A percentile compares a stretch with the other conserved stretches of the same genome.
These are phyloP conservation scores for Stegodyphus mimosarum DNA, from an alignment of 1,140 invertebrate genomes.

Conservation along the genomic window DNA sequence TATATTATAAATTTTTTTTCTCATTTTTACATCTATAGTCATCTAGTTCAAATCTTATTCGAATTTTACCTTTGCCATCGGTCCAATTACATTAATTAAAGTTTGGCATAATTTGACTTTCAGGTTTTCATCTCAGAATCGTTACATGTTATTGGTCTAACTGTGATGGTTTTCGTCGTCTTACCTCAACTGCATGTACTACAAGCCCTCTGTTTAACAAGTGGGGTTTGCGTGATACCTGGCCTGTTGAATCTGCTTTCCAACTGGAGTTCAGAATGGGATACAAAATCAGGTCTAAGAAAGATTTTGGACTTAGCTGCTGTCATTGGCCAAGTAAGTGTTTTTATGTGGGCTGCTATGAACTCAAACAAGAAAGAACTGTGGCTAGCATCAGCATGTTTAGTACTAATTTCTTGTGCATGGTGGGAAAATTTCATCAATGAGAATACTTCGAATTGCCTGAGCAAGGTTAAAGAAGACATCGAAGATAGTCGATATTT, in stretches of 20 bases:
- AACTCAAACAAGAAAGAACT: constrained; percentile 65
- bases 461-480: constrained; percentile 81
- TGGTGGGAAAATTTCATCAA: constrained; percentile 97
- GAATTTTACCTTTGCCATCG: no score
- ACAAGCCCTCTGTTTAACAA: constrained; percentile 92
- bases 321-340: constrained; percentile 76
- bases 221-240: constrained; percentile 91
- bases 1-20: no score
- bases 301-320: constrained; percentile 72
- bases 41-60: no score
- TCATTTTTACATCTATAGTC: no score
- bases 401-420: constrained; percentile 86
- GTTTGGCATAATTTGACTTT: neutral
- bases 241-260: constrained; percentile 81
- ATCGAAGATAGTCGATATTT: constrained; percentile 84
- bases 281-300: constrained; percentile 80
- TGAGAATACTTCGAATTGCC: constrained; percentile 70
- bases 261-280: constrained; percentile 78
- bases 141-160: constrained; percentile 85
- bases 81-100: no score
- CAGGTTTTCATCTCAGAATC: constrained; percentile 79
- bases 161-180: constrained; percentile 85
- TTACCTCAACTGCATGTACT: constrained; percentile 91
- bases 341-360: constrained; percentile 85
- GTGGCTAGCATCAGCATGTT: constrained; percentile 86